phyloP scores from a whole-genome alignment of 2,113 vertebrate genomes.

The Pyxicephalus adspersus region DNA sequence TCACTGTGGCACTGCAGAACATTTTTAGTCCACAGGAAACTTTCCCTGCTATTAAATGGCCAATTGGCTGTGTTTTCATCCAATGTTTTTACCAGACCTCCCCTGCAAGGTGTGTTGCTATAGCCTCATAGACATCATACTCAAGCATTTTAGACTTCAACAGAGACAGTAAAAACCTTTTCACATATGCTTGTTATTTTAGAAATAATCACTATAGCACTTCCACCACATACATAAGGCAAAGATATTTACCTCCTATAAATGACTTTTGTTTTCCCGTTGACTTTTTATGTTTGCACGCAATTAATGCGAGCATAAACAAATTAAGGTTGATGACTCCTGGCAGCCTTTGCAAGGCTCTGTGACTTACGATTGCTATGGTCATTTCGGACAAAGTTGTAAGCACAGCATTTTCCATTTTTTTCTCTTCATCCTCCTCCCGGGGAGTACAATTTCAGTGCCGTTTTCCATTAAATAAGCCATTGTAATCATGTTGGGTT shows the following conservation, averaged over 20 bases:
- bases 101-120: no score
- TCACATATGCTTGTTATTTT: slow-evolving; percentile 48
- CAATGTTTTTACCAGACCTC: no score
- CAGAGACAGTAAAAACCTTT: no score
- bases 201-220: slow-evolving; percentile 38
- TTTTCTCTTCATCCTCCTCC: slow-evolving; percentile 81
- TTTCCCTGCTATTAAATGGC: no score
- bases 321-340: slow-evolving; percentile 72
- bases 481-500: slow-evolving; percentile 96
- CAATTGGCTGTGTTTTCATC: no score
- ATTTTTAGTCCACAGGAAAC: no score
- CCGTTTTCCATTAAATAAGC: slow-evolving; percentile 99
- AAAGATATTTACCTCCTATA: slow-evolving; percentile 14
- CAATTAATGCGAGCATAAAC: slow-evolving; percentile 69
- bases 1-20: no score
- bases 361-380: slow-evolving; percentile 72
- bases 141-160: no score
- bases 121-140: no score
- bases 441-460: slow-evolving; percentile 93
- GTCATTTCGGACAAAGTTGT: slow-evolving; percentile 81
- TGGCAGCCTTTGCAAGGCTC: slow-evolving; percentile 68
- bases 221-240: slow-evolving; percentile 22
- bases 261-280: slow-evolving; percentile 21
- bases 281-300: slow-evolving; percentile 27
- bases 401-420: slow-evolving; percentile 64